Base-by-base conservation (phyloP, 2,113 vertebrate genomes). In the Physeter macrocephalus region DNA sequence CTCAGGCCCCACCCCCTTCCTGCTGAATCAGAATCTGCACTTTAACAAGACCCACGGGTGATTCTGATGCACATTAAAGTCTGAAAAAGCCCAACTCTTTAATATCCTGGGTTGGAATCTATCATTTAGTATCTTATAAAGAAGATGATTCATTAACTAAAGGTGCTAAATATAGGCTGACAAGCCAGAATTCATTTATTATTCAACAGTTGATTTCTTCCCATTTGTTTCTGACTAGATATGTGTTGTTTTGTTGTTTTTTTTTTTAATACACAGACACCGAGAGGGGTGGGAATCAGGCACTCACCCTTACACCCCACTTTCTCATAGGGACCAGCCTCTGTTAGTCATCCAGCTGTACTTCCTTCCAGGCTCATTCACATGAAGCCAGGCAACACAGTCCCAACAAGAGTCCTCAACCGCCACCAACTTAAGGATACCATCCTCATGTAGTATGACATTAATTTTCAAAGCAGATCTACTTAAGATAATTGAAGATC, bases 401-500 rank as follows among this genome's bases (percentile, higher is more conserved):
- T 57, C 27, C 8, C 43, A 57, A 14, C 18, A 43, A 77, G 0
- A 34, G 83, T 1, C 34, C 11, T 54, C 52, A 59, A 39, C 49
- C 43, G 27, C 27, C 31, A 17, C 52, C 75, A 80, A 74, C 46
- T 72, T 75, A 39, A 62, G 3, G 59, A 64, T 46, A 61, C 64
- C 5, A 13, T n/a, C 64, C 43, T 57, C 82, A 66, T 21, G 46
- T 23, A 83, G 85, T 29, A 36, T 80, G 59, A 67, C 9, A 20
- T 17, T 49, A 80, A 86, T 52, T 81, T 86, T 27, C 71, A 93
- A 77, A 52, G 62, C 62, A 85, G 57, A 90, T 11, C 34, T 61
- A 66, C 74, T 80, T 64, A 78, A 83, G 87, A 61, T 72, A 86
- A 66, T 7, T 86, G 80, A 85, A 61, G 29, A 87, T 81, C 86